Evolutionary conservation across 2,888 invertebrate genomes (phyloP).

Genomic region (Plusia festucae): DNA sequence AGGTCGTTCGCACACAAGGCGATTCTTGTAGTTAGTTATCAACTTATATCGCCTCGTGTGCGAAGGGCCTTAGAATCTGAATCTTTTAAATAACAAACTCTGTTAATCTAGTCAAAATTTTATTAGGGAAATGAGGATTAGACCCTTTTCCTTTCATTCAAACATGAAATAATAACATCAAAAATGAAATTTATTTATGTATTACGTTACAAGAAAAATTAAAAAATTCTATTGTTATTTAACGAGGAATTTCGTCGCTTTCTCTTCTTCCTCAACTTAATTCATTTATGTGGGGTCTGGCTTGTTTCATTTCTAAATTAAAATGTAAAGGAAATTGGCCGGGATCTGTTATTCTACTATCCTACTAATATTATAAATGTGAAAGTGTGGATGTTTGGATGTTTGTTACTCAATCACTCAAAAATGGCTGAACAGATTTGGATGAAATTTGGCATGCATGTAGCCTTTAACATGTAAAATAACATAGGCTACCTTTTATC

Average conservation of each 20-base stretch:
- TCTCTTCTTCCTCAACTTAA: conserved; percentile 13
- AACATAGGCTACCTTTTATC: no score
- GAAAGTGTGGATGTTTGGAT: no score
- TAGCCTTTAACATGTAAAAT: no score
- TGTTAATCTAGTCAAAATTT: background rate
- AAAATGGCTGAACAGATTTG: no score
- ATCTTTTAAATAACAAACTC: background rate
- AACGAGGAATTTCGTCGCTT: conserved; percentile 9
- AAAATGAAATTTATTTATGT: conserved; percentile 3
- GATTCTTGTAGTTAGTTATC: no score
- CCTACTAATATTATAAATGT: no score
- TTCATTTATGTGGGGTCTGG: conserved; percentile 16
- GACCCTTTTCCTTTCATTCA: background rate
- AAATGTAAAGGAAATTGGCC: conserved; percentile 21
- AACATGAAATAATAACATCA: background rate
- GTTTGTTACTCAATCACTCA: no score
- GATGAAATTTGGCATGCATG: no score
- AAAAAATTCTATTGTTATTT: background rate
- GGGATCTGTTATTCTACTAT: no score
- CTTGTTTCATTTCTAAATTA: conserved; percentile 29
- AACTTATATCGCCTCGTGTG: no score
- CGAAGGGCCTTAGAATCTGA: no score
- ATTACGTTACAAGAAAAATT: conserved; percentile 5
- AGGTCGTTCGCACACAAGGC: no score
- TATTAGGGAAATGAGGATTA: background rate